Evolutionary conservation across 1,140 invertebrate species (phyloP).

Genomic region (Sarcophaga peregrina): DNA sequence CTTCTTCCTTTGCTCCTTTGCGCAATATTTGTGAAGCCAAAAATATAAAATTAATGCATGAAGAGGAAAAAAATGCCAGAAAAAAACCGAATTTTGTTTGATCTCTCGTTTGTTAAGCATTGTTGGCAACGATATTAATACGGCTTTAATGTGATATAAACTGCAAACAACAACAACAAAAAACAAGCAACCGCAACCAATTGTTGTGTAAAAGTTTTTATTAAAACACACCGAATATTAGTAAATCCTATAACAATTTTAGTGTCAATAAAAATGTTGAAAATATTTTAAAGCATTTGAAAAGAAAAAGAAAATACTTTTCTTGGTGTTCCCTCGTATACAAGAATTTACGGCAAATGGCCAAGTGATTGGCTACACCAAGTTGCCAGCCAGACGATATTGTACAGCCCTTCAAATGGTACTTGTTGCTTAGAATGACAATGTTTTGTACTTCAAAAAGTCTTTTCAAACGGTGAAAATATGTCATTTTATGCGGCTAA

Average conservation of each 20-base stretch:
- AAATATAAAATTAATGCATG: background rate
- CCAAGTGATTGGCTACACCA: too few relatives aligned
- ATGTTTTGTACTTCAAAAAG: background rate
- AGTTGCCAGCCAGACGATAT: too few relatives aligned
- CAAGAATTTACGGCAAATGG: too few relatives aligned
- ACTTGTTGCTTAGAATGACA: background rate
- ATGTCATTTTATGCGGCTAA: background rate
- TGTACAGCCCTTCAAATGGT: too few relatives aligned
- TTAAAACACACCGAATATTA: background rate
- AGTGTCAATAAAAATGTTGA: too few relatives aligned
- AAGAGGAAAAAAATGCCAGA: background rate
- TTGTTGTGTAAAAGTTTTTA: background rate
- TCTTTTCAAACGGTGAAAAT: background rate
- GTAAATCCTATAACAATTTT: too few relatives aligned
- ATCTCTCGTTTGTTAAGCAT: constrained; percentile 63
- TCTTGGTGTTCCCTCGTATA: too few relatives aligned
- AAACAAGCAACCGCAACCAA: background rate
- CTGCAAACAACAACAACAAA: background rate
- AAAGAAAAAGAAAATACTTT: too few relatives aligned
- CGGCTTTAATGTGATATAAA: constrained; percentile 45
- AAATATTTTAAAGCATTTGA: too few relatives aligned
- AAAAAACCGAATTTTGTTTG: constrained; percentile 36
- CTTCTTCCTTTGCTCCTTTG: too few relatives aligned
- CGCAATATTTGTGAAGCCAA: background rate
- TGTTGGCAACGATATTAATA: constrained; percentile 62